Percentiles rank a stretch among this genome's conserved stretches.
These are phyloP conservation scores for Cerastoderma edule DNA, from an alignment of 2,888 invertebrate species.

Conservation along the genomic window DNA sequence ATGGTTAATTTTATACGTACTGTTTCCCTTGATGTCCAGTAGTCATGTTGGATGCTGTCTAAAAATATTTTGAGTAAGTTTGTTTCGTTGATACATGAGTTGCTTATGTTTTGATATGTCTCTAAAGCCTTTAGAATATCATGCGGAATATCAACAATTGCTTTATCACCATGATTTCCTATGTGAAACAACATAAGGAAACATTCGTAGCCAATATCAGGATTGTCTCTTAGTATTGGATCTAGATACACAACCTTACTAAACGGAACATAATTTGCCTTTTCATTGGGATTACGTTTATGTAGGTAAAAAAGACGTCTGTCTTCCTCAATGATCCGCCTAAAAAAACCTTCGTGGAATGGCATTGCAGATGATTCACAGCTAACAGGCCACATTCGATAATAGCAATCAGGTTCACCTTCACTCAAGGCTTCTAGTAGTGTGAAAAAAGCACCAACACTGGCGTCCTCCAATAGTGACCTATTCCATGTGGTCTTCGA, in stretches of 20 bases:
- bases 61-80: background rate
- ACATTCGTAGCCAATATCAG: background rate
- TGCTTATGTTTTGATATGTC: background rate
- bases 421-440: slow-evolving; percentile 28
- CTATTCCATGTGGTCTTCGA: slow-evolving; percentile 51
- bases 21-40: background rate
- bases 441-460: slow-evolving; percentile 46
- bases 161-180: background rate
- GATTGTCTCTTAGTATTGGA: slow-evolving; percentile 16
- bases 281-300: too few species aligned
- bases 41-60: background rate
- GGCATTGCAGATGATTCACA: background rate
- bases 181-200: background rate
- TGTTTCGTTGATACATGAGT: background rate
- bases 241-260: slow-evolving; percentile 30
- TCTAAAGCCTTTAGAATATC: background rate
- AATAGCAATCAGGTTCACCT: background rate
- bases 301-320: slow-evolving; percentile 9
- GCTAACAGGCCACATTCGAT: slow-evolving; percentile 21
- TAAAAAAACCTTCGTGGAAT: slow-evolving; percentile 22
- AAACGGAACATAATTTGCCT: slow-evolving; percentile 18
- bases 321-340: background rate
- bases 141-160: slow-evolving; percentile 21
- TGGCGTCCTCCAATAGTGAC: slow-evolving; percentile 46
- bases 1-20: slow-evolving; percentile 1